A percentile compares a stretch with the other conserved stretches of the same genome.
Conservation (phyloP, 2,113 vertebrate species). For the Orcinus orca region DNA sequence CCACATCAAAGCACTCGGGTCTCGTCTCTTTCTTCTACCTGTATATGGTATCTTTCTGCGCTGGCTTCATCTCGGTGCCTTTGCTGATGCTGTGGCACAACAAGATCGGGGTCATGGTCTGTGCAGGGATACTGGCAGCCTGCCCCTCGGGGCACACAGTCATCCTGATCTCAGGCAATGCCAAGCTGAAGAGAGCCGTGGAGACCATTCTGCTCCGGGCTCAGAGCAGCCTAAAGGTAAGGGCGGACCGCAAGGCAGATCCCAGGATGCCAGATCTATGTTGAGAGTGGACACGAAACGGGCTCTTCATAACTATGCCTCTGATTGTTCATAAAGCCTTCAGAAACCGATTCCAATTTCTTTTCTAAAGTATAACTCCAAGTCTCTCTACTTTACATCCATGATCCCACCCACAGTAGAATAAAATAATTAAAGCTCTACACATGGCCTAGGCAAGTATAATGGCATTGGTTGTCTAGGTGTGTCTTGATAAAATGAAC, state of each 20-base stretch:
- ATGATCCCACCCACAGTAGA: background rate
- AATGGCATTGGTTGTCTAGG: background rate
- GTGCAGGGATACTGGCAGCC: conserved; percentile 29
- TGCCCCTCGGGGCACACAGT: conserved; percentile 42
- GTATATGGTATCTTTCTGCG: background rate
- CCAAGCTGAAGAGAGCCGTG: conserved; percentile 45
- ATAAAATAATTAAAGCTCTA: background rate
- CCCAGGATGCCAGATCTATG: background rate
- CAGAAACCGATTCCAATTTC: background rate
- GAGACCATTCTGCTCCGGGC: background rate
- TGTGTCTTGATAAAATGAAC: background rate
- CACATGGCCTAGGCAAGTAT: background rate
- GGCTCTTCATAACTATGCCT: background rate
- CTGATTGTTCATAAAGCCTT: background rate
- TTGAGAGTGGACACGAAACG: background rate
- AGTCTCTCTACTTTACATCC: background rate
- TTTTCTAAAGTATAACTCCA: background rate
- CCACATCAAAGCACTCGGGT: conserved; percentile 50
- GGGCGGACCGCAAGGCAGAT: background rate
- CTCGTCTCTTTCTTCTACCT: conserved; percentile 60
- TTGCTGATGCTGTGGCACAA: background rate
- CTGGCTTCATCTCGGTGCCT: background rate
- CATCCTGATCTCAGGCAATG: conserved; percentile 59
- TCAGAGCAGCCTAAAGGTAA: background rate
- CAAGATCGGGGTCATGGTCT: conserved; percentile 24